A percentile compares a stretch with the other conserved stretches of the same genome.
Evolutionary conservation across 2,797 vertebrate species (phyloP).

Genomic region (Microhierax caerulescens): DNA sequence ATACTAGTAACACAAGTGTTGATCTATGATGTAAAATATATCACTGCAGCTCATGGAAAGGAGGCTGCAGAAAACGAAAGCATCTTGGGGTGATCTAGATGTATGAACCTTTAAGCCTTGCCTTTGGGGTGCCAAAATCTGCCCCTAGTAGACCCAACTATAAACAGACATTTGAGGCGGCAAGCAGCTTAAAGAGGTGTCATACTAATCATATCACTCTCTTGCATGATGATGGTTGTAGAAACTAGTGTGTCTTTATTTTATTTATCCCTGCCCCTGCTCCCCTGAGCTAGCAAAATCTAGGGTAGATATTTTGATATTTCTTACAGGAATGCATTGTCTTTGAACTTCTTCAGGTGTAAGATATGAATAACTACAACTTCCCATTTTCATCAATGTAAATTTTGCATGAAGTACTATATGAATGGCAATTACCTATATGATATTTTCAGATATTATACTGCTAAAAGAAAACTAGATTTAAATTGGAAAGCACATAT

Average conservation of each 20-base stretch:
- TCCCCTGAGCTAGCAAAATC: background rate
- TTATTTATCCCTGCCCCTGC: background rate
- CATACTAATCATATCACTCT: background rate
- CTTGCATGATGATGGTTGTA: background rate
- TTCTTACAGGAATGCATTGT: background rate
- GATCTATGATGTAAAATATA: background rate
- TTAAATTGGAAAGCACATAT: background rate
- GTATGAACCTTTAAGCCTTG: background rate
- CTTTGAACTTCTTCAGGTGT: background rate
- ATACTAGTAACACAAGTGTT: background rate
- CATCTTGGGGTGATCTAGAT: background rate
- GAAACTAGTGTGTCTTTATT: background rate
- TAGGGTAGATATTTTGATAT: background rate
- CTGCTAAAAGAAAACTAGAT: background rate
- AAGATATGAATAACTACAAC: background rate
- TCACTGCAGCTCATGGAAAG: background rate
- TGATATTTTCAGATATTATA: background rate
- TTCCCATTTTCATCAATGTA: background rate
- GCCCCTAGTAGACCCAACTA: background rate
- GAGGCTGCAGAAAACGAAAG: background rate
- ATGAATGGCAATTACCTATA: background rate
- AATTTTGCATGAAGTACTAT: background rate
- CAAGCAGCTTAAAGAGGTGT: background rate
- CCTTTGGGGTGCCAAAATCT: background rate
- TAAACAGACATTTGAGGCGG: background rate